A percentile compares a stretch with the other conserved stretches of the same genome.
phyloP scores from a whole-genome alignment of 2,113 vertebrate genomes.

The Catharus bicknelli region DNA sequence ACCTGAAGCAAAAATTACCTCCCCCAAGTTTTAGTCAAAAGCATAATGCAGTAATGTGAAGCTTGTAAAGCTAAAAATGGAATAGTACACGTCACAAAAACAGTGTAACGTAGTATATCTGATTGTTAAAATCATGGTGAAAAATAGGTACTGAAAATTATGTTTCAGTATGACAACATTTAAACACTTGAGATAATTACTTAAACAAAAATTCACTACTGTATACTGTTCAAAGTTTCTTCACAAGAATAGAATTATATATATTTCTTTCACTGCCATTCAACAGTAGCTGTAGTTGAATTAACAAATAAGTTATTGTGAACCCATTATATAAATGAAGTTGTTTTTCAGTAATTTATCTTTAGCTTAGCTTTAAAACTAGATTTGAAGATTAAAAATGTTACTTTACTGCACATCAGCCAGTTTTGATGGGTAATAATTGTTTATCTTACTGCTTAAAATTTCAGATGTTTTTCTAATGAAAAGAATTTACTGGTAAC shows the following conservation, averaged over 20 bases:
- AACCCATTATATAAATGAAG: slow-evolving; percentile 27
- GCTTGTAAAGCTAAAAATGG: neutral
- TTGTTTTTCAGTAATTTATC: slow-evolving; percentile 22
- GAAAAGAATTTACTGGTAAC: slow-evolving; percentile 93
- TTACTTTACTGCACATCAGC: slow-evolving; percentile 76
- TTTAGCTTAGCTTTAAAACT: slow-evolving; percentile 40
- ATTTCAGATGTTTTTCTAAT: slow-evolving; percentile 95
- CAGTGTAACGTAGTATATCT: neutral
- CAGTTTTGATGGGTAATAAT: slow-evolving; percentile 86
- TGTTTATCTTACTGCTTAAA: slow-evolving; percentile 92
- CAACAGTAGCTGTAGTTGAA: neutral
- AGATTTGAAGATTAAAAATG: slow-evolving; percentile 63
- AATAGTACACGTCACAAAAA: neutral
- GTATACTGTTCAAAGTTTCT: neutral
- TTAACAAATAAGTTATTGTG: neutral
- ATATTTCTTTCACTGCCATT: neutral
- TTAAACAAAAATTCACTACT: neutral
- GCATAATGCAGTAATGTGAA: neutral
- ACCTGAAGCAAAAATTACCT: slow-evolving; percentile 27
- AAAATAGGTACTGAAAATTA: neutral
- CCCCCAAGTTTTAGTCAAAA: neutral
- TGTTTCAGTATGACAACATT: neutral
- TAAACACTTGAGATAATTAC: neutral
- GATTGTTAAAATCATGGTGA: neutral
- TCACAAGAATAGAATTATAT: neutral